Conservation (phyloP, 2,113 vertebrate species). For the Phyllostomus discolor region DNA sequence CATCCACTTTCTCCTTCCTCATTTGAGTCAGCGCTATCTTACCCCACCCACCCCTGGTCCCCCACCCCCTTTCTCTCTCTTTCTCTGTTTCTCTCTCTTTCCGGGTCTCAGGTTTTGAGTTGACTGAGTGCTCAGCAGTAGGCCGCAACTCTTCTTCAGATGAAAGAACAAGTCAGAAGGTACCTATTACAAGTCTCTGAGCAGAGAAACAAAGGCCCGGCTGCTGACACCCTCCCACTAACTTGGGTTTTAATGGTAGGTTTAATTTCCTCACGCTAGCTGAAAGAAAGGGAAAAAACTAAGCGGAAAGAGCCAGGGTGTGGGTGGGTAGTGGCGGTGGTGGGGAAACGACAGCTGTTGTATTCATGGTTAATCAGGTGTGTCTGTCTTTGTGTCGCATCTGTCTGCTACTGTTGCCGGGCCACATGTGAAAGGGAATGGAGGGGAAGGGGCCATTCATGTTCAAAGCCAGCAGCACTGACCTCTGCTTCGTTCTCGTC, state of each 20-base stretch:
- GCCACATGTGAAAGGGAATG: slow-evolving; percentile 75
- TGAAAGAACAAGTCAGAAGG: slow-evolving; percentile 75
- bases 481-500: slow-evolving; percentile 73
- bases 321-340: slow-evolving; percentile 52
- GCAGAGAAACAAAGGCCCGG: slow-evolving; percentile 69
- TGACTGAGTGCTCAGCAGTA: slow-evolving; percentile 60
- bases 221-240: slow-evolving; percentile 69
- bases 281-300: slow-evolving; percentile 78
- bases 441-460: slow-evolving; percentile 72
- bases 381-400: slow-evolving; percentile 80
- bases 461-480: slow-evolving; percentile 70
- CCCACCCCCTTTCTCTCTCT: background rate
- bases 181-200: slow-evolving; percentile 69
- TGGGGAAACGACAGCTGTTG: slow-evolving; percentile 83
- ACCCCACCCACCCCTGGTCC: background rate
- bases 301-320: slow-evolving; percentile 73
- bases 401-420: slow-evolving; percentile 78
- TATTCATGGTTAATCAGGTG: slow-evolving; percentile 84
- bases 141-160: slow-evolving; percentile 39
- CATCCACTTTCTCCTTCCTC: rapidly evolving
- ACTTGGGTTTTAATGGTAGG: slow-evolving; percentile 85
- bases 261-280: slow-evolving; percentile 82
- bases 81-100: background rate
- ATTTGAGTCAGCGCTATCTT: background rate
- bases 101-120: slow-evolving; percentile 46